Conservation (phyloP, 64 coral and sea anemone species). For the Trachythela sp. region DNA sequence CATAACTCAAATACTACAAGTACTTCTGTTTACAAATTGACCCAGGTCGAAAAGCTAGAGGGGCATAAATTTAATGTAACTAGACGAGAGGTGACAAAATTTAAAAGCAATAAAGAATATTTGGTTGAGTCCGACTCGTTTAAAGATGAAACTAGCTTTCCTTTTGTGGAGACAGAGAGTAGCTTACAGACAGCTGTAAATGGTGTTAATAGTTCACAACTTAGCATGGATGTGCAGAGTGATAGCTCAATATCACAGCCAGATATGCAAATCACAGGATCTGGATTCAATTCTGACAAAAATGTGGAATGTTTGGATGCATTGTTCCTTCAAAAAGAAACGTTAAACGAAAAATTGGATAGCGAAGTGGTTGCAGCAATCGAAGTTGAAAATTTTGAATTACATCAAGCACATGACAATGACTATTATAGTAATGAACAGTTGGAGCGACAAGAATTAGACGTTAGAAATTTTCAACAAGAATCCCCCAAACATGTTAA, state of each 20-base stretch:
- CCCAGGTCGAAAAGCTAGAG: not conserved
- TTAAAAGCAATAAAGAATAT: not conserved
- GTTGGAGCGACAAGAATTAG: too few relatives aligned
- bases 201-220: not conserved
- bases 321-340: not conserved
- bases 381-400: not conserved
- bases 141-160: not conserved
- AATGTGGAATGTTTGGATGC: not conserved
- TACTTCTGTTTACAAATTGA: not conserved
- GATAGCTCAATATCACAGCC: not conserved
- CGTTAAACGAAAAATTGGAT: not conserved
- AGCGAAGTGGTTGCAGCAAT: not conserved
- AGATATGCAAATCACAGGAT: not conserved
- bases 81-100: not conserved
- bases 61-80: not conserved
- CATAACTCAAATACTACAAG: not conserved
- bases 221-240: not conserved
- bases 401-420: not conserved
- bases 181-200: not conserved
- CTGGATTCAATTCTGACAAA: not conserved
- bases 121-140: not conserved
- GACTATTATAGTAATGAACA: not conserved
- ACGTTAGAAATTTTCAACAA: too few relatives aligned
- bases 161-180: not conserved
- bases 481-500: too few relatives aligned